Percentiles rank a stretch among this genome's conserved stretches.
Evolutionary conservation across 1,140 invertebrate genomes (phyloP).

Genomic region (Drosophila malerkotliana): DNA sequence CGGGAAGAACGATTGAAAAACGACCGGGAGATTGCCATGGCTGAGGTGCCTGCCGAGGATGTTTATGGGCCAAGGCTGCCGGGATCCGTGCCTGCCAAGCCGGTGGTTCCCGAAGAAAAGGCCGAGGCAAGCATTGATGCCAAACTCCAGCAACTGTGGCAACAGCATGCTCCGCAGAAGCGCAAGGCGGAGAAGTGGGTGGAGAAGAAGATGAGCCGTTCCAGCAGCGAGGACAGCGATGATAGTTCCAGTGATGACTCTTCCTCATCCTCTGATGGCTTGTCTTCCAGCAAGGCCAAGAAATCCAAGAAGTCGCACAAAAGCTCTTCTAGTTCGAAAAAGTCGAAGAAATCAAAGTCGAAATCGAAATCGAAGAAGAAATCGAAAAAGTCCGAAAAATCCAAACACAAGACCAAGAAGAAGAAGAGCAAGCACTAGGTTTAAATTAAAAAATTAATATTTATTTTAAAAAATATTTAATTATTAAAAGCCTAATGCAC

Average conservation of each 20-base stretch:
- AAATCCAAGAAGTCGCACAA: conserved; percentile 64
- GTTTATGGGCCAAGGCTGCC: conserved; percentile 63
- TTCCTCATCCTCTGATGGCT: conserved; percentile 25
- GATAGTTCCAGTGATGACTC: conserved; percentile 33
- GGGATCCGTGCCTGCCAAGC: background rate
- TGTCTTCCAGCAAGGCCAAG: conserved; percentile 21
- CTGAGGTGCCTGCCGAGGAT: conserved; percentile 35
- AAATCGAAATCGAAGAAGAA: conserved; percentile 61
- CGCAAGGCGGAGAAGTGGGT: conserved; percentile 61
- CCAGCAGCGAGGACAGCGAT: conserved; percentile 54
- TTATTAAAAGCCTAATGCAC: conserved; percentile 11
- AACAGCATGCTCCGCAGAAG: conserved; percentile 58
- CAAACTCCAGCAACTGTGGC: conserved; percentile 64
- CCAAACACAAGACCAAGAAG: conserved; percentile 62
- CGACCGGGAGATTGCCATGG: conserved; percentile 57
- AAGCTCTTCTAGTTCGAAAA: conserved; percentile 52
- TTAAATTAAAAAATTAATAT: conserved; percentile 20
- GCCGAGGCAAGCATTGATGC: conserved; percentile 54
- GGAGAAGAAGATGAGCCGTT: conserved; percentile 51
- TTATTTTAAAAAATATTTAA: background rate
- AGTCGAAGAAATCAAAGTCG: conserved; percentile 59
- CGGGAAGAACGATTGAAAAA: conserved; percentile 59
- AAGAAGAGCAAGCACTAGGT: conserved; percentile 60
- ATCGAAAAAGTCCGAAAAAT: conserved; percentile 69
- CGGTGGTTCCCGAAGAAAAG: background rate